phyloP scores from a whole-genome alignment of 64 coral and sea anemone genomes.

The Montipora efflorescens region DNA sequence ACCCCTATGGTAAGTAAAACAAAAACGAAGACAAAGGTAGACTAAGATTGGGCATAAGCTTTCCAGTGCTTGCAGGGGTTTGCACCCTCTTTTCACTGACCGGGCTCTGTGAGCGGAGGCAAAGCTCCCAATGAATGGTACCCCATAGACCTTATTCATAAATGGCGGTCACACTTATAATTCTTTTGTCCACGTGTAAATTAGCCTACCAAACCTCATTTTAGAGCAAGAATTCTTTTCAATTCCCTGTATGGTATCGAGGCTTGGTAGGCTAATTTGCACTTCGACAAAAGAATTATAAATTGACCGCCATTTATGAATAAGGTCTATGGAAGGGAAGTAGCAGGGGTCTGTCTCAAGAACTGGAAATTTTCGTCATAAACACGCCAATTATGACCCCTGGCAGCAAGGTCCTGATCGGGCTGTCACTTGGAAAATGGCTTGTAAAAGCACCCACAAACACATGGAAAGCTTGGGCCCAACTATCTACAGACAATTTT shows the following conservation, averaged over 20 bases:
- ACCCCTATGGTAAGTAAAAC: constrained; percentile 50
- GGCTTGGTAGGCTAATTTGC: no score
- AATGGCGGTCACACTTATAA: no score
- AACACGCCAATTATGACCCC: constrained; percentile 42
- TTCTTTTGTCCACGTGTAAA: no score
- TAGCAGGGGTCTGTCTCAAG: constrained; percentile 25
- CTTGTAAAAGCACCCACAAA: constrained; percentile 55
- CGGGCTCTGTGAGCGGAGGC: constrained; percentile 32
- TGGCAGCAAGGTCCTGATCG: constrained; percentile 36
- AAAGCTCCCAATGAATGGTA: constrained; percentile 55
- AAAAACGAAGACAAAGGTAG: constrained; percentile 32
- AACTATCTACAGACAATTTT: constrained; percentile 35
- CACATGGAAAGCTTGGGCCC: constrained; percentile 43
- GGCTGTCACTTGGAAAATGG: constrained; percentile 17
- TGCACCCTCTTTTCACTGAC: not conserved
- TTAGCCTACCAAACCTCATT: no score
- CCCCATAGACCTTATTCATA: constrained; percentile 21
- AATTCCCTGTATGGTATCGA: no score
- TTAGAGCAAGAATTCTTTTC: no score
- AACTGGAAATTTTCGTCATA: constrained; percentile 33
- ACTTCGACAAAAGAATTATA: no score
- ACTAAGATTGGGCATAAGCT: constrained; percentile 15
- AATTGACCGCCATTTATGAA: no score
- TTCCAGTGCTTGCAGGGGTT: constrained; percentile 29
- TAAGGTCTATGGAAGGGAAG: constrained; percentile 4